phyloP scores from a whole-genome alignment of 2,888 invertebrate species.

The Nematopogon swammerdamellus region DNA sequence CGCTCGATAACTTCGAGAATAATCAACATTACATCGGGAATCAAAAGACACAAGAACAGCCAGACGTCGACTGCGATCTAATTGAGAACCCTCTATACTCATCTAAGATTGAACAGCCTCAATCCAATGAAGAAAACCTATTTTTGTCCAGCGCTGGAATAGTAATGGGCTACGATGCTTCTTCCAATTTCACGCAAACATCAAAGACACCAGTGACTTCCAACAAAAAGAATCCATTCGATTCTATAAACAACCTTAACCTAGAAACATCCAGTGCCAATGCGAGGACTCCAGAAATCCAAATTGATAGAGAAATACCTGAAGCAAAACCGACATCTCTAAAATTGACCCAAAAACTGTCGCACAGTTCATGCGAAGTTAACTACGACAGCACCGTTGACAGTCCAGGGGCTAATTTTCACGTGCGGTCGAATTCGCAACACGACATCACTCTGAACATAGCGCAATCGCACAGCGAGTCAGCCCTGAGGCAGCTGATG shows the following conservation, averaged over 20 bases:
- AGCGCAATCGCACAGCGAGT: constrained; percentile 76
- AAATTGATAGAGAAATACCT: constrained; percentile 36
- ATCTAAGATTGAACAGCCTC: constrained; percentile 42
- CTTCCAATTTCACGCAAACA: constrained; percentile 13
- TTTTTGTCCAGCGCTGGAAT: constrained; percentile 67
- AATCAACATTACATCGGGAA: constrained; percentile 47
- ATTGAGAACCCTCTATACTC: constrained; percentile 46
- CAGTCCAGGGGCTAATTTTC: constrained; percentile 23
- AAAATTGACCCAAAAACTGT: constrained; percentile 59
- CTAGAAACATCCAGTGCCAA: constrained; percentile 8
- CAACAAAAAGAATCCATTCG: constrained; percentile 38
- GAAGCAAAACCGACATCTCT: constrained; percentile 49
- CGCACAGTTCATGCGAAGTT: constrained; percentile 69
- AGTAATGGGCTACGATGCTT: constrained; percentile 42
- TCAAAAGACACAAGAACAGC: constrained; percentile 18
- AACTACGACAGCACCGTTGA: constrained; percentile 30
- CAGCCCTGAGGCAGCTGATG: constrained; percentile 67
- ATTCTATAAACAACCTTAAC: constrained; percentile 15
- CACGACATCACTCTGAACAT: constrained; percentile 69
- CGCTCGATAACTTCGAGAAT: constrained; percentile 47
- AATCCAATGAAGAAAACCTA: constrained; percentile 36
- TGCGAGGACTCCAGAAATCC: constrained; percentile 61
- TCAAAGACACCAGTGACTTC: constrained; percentile 34
- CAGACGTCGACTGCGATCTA: constrained; percentile 33
- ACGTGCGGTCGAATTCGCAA: constrained; percentile 56